Evolutionary conservation across 2,113 vertebrate species (phyloP), one percentile per base, ranked within the genome.

Genomic region (Smithornis capensis): DNA sequence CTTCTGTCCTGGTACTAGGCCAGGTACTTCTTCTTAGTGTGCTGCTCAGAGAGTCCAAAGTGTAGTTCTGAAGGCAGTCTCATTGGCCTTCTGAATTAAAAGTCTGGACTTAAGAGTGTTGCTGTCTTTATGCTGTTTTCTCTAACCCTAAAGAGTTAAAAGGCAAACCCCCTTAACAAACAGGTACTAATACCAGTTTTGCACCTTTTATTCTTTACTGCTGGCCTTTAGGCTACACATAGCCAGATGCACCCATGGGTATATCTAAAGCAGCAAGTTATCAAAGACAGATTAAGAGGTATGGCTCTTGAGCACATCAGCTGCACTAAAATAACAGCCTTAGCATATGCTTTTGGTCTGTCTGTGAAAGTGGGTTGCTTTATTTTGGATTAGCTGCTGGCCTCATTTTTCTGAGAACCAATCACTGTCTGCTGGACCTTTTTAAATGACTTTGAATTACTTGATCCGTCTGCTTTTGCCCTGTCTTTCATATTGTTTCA

Each of bases 361-460:
- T 56, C 67, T 68, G 13, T 70, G 49, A 73, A 91, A 84, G 62
- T 42, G 65, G 35, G n/a, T 65, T 91, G 52, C 77, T 94, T 67
- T 92, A 78, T 42, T 93, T 92, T 82, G 65, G 38, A 56, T 92
- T 91, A 92, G 73, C 83, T 92, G 63, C 65, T 91, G 87, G 65
- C 78, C 84, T 95, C 3, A 0, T 92, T 92, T 87, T 84, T 82
- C 67, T 64, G 53, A 92, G 89, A 59, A 60, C 47, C 4, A 55
- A 9, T 64, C 33, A 22, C 45, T 83, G 91, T 75, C 50, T 6
- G 9, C 28, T 85, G 71, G 59, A 87, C 75, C 50, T 91, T 89
- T 89, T 44, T 0, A 67, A 93, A 67, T 87, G 3, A 83, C 69
- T 76, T 91, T 82, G 49, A 85, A 45, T 83, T 64, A 38, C 53